Evolutionary conservation across 2,888 invertebrate species (phyloP).

Genomic region (Lapara coniferarum): DNA sequence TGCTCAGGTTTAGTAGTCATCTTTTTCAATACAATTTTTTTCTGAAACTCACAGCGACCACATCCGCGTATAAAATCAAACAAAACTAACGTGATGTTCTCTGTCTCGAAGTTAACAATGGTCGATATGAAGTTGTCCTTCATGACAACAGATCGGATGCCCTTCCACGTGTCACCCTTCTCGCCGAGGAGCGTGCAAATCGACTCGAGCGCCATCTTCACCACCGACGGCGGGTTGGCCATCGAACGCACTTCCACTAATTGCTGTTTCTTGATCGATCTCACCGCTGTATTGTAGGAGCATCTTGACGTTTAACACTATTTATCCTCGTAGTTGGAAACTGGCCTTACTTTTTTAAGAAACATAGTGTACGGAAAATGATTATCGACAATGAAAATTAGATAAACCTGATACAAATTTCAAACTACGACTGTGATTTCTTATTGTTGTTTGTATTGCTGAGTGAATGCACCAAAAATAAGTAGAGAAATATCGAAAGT

Average conservation of each 20-base stretch:
- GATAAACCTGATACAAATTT: neutral
- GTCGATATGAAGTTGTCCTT: slow-evolving; percentile 97
- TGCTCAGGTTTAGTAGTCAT: too few species aligned
- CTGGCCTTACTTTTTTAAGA: neutral
- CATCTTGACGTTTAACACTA: slow-evolving; percentile 59
- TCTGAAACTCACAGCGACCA: slow-evolving; percentile 36
- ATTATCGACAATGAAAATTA: neutral
- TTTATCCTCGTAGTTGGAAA: slow-evolving; percentile 32
- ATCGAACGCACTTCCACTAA: slow-evolving; percentile 97
- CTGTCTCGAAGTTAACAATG: slow-evolving; percentile 97
- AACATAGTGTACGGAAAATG: neutral
- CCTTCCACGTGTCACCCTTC: slow-evolving; percentile 96
- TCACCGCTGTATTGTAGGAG: slow-evolving; percentile 88
- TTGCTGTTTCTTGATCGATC: slow-evolving; percentile 98
- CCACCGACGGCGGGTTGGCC: slow-evolving; percentile 96
- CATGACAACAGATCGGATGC: slow-evolving; percentile 95
- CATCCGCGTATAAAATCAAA: slow-evolving; percentile 52
- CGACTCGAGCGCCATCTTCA: slow-evolving; percentile 96
- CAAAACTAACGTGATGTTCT: slow-evolving; percentile 96
- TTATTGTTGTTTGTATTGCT: neutral
- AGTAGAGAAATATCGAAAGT: neutral
- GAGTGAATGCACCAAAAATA: neutral
- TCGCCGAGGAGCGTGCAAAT: slow-evolving; percentile 97
- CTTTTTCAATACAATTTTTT: neutral
- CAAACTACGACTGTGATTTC: neutral